Evolutionary conservation across 2,113 vertebrate species (phyloP).

Genomic region (Procavia capensis): DNA sequence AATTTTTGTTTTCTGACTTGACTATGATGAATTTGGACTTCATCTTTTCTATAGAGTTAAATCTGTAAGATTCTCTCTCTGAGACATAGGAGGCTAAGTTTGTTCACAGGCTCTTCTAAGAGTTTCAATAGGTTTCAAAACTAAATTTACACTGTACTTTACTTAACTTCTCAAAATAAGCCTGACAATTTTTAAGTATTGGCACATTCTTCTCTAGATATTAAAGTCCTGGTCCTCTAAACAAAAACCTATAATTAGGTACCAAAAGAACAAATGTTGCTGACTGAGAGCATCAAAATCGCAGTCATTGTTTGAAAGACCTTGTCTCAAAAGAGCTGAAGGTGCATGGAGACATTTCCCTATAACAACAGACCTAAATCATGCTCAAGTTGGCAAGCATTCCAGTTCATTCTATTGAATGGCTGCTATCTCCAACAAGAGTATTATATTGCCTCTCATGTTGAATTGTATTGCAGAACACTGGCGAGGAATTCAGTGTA

Average conservation of each 20-base stretch:
- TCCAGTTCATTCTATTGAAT: constrained; percentile 74
- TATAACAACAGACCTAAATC: constrained; percentile 59
- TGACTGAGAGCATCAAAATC: background rate
- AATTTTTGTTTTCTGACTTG: constrained; percentile 31
- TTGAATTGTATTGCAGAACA: constrained; percentile 68
- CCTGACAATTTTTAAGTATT: background rate
- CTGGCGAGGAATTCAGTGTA: constrained; percentile 18
- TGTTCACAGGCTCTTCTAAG: background rate
- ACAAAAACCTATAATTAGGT: background rate
- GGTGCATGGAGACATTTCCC: background rate
- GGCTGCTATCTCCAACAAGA: constrained; percentile 38
- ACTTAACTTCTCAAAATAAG: constrained; percentile 17
- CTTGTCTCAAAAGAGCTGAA: background rate
- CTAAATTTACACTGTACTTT: constrained; percentile 28
- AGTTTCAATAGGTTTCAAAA: constrained; percentile 21
- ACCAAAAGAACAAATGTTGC: constrained; percentile 34
- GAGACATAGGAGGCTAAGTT: background rate
- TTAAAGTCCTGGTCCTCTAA: background rate
- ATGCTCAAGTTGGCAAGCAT: constrained; percentile 2
- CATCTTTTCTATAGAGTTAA: background rate
- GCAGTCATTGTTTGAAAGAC: background rate
- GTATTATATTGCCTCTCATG: constrained; percentile 70
- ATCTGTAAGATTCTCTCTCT: background rate
- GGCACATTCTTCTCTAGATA: constrained; percentile 19
- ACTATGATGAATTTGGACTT: background rate